A percentile compares a stretch with the other conserved stretches of the same genome.
phyloP scores from a whole-genome alignment of 1,140 invertebrate species.

The Chironomus striatipennis region DNA sequence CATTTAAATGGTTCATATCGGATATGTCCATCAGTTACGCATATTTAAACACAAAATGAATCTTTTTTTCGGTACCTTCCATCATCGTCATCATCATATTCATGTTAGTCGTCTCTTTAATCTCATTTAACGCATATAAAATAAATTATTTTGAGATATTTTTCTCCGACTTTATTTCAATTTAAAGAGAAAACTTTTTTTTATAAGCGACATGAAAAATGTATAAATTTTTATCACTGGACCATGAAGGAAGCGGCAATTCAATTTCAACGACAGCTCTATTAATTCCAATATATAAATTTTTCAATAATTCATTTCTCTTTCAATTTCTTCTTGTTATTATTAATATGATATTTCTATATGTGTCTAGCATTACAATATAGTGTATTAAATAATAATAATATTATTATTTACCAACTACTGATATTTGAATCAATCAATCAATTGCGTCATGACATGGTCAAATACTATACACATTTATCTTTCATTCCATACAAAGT shows the following conservation, averaged over 20 bases:
- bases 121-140: background rate
- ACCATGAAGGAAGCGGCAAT: constrained; percentile 1
- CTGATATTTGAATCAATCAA: constrained; percentile 9
- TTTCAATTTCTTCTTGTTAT: background rate
- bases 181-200: background rate
- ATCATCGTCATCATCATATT: background rate
- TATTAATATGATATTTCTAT: background rate
- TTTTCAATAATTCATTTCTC: background rate
- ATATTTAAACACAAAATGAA: background rate
- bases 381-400: too few relatives aligned
- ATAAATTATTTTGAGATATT: background rate
- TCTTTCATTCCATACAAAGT: too few relatives aligned
- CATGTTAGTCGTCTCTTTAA: background rate
- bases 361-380: background rate
- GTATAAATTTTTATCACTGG: background rate
- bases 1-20: background rate
- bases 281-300: constrained; percentile 4
- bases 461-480: background rate
- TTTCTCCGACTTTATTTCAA: too few relatives aligned
- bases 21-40: constrained; percentile 6
- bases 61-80: background rate
- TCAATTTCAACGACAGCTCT: constrained; percentile 7
- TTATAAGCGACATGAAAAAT: constrained; percentile 4
- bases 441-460: constrained; percentile 6
- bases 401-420: background rate